phyloP scores from a whole-genome alignment of 2,888 invertebrate species.

The Pseudococcus jackbeardsleyi region DNA sequence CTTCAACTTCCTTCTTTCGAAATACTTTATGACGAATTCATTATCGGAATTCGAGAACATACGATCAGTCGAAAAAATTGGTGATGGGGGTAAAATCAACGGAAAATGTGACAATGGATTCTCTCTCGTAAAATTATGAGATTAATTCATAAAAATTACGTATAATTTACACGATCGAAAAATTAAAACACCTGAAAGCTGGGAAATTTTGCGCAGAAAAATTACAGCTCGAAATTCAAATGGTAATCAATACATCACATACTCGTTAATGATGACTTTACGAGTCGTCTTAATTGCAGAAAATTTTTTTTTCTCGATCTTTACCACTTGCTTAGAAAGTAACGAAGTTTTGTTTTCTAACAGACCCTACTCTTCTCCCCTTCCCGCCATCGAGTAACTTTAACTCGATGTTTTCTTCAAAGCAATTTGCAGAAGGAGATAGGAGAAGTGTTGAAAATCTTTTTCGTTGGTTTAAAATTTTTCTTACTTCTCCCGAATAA shows the following conservation, averaged over 20 bases:
- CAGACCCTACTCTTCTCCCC: not conserved
- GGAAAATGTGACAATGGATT: no score
- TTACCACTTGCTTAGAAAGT: not conserved
- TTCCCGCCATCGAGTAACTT: not conserved
- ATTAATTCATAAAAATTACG: not conserved
- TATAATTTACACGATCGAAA: not conserved
- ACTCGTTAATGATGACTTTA: not conserved
- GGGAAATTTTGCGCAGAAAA: not conserved
- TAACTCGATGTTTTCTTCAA: no score
- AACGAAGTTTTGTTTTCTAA: not conserved
- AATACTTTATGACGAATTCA: no score
- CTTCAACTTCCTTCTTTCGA: no score
- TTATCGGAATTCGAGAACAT: no score
- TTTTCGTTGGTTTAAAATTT: no score
- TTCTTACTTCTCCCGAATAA: no score
- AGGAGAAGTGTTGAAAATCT: no score
- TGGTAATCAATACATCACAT: not conserved
- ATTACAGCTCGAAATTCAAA: not conserved
- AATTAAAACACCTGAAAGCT: not conserved
- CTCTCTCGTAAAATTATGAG: not conserved
- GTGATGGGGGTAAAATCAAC: not conserved
- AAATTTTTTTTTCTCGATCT: not conserved
- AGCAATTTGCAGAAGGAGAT: no score
- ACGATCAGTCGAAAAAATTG: not conserved
- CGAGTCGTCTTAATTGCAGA: not conserved